Evolutionary conservation across 2,888 invertebrate species (phyloP).

Genomic region (Lycia hirtaria): DNA sequence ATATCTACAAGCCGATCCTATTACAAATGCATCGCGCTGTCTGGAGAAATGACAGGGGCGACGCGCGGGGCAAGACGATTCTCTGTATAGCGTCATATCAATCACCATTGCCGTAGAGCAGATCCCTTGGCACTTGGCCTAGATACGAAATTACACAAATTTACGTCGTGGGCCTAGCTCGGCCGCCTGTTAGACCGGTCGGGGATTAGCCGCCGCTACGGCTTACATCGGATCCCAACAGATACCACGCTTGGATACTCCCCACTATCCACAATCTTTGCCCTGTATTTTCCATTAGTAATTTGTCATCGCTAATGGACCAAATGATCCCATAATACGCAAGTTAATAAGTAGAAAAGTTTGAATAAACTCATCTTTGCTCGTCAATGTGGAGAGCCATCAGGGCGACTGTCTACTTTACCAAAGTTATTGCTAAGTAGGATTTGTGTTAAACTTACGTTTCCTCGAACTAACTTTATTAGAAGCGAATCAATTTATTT

Average conservation of each 20-base stretch:
- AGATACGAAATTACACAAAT: constrained; percentile 84
- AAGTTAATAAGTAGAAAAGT: constrained; percentile 82
- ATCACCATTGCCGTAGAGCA: constrained; percentile 79
- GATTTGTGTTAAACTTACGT: constrained; percentile 79
- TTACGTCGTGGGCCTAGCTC: constrained; percentile 80
- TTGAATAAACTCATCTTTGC: constrained; percentile 77
- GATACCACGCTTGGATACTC: constrained; percentile 67
- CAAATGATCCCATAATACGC: constrained; percentile 75
- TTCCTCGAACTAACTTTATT: constrained; percentile 60
- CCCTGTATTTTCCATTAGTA: constrained; percentile 57
- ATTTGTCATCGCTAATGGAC: constrained; percentile 59
- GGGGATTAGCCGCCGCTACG: constrained; percentile 75
- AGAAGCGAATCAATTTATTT: constrained; percentile 35
- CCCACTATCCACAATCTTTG: constrained; percentile 65
- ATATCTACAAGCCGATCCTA: constrained; percentile 47
- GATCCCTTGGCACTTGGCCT: constrained; percentile 85
- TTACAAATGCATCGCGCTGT: constrained; percentile 72
- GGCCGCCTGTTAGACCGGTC: constrained; percentile 67
- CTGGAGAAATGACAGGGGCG: constrained; percentile 58
- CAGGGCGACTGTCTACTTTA: constrained; percentile 80
- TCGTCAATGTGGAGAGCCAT: constrained; percentile 78
- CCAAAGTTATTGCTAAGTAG: constrained; percentile 81
- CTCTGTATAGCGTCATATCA: constrained; percentile 78
- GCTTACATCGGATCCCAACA: constrained; percentile 74
- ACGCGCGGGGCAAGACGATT: constrained; percentile 61